Percentiles rank a stretch among this genome's conserved stretches.
phyloP scores from a whole-genome alignment of 2,888 invertebrate genomes.

The Smittia aterrima region DNA sequence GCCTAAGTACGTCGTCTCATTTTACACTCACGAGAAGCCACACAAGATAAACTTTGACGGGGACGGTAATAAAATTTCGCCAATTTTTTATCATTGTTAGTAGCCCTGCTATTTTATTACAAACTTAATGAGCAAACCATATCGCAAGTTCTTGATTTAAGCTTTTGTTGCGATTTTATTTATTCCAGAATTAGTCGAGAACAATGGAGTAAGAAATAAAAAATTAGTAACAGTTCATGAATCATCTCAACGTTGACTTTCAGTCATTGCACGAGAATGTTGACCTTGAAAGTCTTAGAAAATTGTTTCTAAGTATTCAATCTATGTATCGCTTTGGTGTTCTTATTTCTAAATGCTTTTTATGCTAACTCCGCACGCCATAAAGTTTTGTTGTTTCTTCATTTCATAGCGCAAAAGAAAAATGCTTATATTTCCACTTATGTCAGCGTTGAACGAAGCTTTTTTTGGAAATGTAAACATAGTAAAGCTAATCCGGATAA shows the following conservation, averaged over 20 bases:
- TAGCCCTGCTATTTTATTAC: constrained; percentile 29
- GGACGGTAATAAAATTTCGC: constrained; percentile 56
- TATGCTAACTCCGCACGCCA: background rate
- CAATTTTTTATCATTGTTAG: constrained; percentile 33
- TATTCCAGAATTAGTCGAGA: too few species aligned
- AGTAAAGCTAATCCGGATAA: too few species aligned
- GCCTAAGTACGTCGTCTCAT: constrained; percentile 64
- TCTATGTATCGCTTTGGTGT: background rate
- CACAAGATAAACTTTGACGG: constrained; percentile 61
- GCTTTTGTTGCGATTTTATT: too few species aligned
- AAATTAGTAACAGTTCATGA: too few species aligned
- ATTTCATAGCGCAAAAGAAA: background rate
- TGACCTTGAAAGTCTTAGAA: too few species aligned
- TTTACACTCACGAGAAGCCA: constrained; percentile 61
- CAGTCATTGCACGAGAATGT: too few species aligned
- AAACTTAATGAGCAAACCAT: background rate
- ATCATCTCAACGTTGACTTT: too few species aligned
- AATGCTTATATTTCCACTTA: background rate
- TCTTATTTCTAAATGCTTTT: background rate
- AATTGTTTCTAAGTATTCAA: too few species aligned
- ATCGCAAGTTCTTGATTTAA: background rate
- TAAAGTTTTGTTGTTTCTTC: background rate
- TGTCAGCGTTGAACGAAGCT: too few species aligned
- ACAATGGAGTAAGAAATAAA: too few species aligned
- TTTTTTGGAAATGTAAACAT: too few species aligned